These are phyloP conservation scores for Nomada flava DNA, from an alignment of 2,888 invertebrate species.

Conservation along the genomic window DNA sequence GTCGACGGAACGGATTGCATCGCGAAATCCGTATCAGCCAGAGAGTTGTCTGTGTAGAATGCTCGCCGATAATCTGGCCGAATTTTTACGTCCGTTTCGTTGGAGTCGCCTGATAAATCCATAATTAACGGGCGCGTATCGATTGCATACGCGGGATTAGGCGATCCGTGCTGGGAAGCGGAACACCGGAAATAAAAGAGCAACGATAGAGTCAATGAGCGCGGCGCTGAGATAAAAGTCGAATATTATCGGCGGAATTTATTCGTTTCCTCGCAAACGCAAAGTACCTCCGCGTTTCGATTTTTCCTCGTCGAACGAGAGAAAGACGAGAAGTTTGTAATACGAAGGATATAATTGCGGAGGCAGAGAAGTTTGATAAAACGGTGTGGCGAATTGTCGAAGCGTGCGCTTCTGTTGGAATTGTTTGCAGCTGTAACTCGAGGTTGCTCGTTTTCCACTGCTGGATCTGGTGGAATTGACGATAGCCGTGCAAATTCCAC, in stretches of 20 bases:
- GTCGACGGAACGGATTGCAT: constrained; percentile 21
- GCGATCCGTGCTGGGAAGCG: constrained; percentile 39
- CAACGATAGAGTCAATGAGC: constrained; percentile 50
- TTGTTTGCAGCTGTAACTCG: background rate
- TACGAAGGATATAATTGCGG: background rate
- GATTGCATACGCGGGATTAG: constrained; percentile 67
- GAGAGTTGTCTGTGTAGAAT: background rate
- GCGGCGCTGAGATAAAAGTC: constrained; percentile 42
- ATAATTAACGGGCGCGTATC: constrained; percentile 60
- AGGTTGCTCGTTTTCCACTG: background rate
- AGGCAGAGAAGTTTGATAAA: background rate
- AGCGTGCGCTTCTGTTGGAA: background rate
- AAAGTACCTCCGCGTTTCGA: background rate
- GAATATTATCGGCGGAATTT: constrained; percentile 58
- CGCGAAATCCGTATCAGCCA: constrained; percentile 20
- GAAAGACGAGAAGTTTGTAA: too few relatives aligned
- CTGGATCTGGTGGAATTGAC: background rate
- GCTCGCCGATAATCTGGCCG: background rate
- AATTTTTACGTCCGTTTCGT: constrained; percentile 33
- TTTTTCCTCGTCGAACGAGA: background rate
- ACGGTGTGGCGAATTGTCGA: background rate
- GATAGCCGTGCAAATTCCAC: background rate
- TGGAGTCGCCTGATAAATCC: constrained; percentile 40
- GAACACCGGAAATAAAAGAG: constrained; percentile 9
- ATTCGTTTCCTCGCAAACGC: background rate